Percentiles rank a stretch among this genome's conserved stretches.
Conservation (phyloP, 2,888 invertebrate genomes). For the Hemicrepidius hirtus region DNA sequence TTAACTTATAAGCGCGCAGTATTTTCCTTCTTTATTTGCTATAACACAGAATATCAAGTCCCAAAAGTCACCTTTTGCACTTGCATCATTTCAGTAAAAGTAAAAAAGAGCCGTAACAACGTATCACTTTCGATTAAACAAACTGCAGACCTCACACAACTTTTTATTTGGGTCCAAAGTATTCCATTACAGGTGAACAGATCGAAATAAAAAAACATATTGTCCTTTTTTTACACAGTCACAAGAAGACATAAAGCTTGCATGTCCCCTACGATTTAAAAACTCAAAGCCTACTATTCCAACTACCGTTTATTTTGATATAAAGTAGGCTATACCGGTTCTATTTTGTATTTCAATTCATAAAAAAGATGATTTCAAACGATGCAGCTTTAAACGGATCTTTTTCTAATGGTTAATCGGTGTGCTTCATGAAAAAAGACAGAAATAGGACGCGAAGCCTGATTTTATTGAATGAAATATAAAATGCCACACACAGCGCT, state of each 20-base stretch:
- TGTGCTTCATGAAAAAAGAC: constrained; percentile 44
- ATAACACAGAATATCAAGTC: not conserved
- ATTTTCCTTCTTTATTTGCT: no score
- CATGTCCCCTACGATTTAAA: constrained; percentile 34
- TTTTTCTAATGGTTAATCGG: constrained; percentile 8
- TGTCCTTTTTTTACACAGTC: constrained; percentile 27
- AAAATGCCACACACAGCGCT: constrained; percentile 72
- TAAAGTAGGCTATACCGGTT: constrained; percentile 53
- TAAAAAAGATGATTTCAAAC: constrained; percentile 40
- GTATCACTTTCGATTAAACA: constrained; percentile 48
- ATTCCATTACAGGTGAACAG: constrained; percentile 46
- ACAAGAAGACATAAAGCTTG: constrained; percentile 28
- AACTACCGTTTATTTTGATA: constrained; percentile 56
- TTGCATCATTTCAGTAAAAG: not conserved
- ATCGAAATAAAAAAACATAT: constrained; percentile 36
- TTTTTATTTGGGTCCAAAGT: constrained; percentile 38
- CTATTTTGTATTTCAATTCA: constrained; percentile 26
- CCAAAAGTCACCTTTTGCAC: not conserved
- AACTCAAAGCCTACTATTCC: constrained; percentile 37
- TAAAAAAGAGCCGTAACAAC: constrained; percentile 2
- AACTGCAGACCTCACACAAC: constrained; percentile 45
- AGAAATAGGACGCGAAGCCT: constrained; percentile 52
- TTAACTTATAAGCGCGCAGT: no score
- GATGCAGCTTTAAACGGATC: constrained; percentile 28
- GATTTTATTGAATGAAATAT: constrained; percentile 65